Evolutionary conservation across 1,140 invertebrate genomes (phyloP).

Genomic region (Argopecten irradians): DNA sequence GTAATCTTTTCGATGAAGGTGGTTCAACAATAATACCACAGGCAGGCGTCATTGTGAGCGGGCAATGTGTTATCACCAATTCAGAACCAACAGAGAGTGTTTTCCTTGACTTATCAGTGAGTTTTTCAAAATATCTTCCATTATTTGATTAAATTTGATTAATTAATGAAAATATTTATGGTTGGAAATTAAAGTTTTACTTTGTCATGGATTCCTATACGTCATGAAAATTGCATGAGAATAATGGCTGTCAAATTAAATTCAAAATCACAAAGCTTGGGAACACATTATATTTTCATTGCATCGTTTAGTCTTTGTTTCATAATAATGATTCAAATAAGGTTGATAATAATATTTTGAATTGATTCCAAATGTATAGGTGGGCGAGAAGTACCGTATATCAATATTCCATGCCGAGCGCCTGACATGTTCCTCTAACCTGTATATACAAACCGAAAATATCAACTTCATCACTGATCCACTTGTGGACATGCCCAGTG

Average conservation of each 20-base stretch:
- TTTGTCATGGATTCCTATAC: no score
- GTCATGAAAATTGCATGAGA: no score
- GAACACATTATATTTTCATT: no score
- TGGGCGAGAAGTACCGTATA: constrained; percentile 58
- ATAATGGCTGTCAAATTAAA: no score
- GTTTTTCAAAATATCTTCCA: neutral
- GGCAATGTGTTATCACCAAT: neutral
- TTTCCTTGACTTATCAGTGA: neutral
- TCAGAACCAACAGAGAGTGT: neutral
- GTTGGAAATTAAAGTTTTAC: no score
- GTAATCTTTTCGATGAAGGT: neutral
- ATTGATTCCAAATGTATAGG: no score
- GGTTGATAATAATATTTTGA: no score
- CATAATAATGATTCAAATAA: no score
- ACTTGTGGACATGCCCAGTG: constrained; percentile 47
- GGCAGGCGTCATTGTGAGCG: neutral
- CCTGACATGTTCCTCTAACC: constrained; percentile 48
- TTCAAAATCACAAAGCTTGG: no score
- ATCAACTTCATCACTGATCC: constrained; percentile 51
- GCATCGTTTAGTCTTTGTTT: no score
- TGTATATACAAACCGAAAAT: constrained; percentile 54
- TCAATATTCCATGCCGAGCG: constrained; percentile 62
- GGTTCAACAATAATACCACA: neutral
- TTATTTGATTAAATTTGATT: no score
- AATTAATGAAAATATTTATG: no score